These are phyloP conservation scores for Sarcophaga caerulescens DNA, from an alignment of 2,888 invertebrate genomes.

Conservation along the genomic window DNA sequence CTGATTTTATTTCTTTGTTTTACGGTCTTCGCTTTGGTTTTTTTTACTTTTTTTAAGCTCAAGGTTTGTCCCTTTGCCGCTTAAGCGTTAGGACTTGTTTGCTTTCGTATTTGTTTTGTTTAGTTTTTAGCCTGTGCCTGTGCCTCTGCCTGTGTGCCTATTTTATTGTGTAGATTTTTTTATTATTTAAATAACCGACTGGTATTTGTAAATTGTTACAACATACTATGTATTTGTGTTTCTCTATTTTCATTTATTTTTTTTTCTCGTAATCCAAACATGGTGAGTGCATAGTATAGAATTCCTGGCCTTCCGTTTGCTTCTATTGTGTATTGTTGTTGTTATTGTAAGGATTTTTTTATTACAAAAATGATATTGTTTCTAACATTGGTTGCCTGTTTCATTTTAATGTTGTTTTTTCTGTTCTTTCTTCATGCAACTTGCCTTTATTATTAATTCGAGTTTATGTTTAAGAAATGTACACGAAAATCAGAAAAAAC, in stretches of 20 bases:
- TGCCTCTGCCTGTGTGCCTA: not conserved
- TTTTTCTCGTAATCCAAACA: not conserved
- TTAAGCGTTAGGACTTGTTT: not conserved
- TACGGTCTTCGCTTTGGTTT: not conserved
- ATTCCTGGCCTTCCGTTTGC: conserved; percentile 33
- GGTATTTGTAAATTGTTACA: conserved; percentile 12
- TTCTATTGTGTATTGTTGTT: conserved; percentile 25
- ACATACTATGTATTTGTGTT: not conserved
- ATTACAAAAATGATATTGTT: conserved; percentile 42
- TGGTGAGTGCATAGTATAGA: not conserved
- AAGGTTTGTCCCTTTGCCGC: conserved; percentile 33
- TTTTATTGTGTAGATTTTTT: conserved; percentile 13
- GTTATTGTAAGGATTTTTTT: conserved; percentile 1
- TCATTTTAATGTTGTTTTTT: conserved; percentile 5
- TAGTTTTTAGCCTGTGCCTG: conserved; percentile 13
- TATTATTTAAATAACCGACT: conserved; percentile 47
- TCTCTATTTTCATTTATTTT: conserved; percentile 10
- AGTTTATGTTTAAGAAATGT: conserved; percentile 45
- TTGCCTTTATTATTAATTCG: conserved; percentile 53
- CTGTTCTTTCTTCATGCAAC: not conserved
- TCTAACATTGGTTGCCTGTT: conserved; percentile 25
- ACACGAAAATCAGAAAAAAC: conserved; percentile 17
- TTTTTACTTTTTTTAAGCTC: conserved; percentile 22
- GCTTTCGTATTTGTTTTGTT: not conserved
- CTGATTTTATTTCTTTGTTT: conserved; percentile 1